These are phyloP conservation scores for Hartigia nigra DNA, from an alignment of 2,888 invertebrate genomes.

Conservation along the genomic window DNA sequence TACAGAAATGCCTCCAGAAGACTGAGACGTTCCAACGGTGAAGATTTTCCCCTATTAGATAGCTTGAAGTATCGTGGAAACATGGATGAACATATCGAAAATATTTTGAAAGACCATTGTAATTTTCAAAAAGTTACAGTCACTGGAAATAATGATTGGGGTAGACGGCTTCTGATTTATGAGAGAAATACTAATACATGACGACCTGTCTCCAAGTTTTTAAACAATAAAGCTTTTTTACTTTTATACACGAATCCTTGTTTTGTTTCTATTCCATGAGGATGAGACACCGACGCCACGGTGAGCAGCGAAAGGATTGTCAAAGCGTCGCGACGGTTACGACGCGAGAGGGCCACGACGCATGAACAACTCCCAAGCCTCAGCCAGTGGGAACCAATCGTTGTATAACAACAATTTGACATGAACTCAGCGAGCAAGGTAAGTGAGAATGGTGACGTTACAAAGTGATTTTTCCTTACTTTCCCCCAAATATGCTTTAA, in stretches of 20 bases:
- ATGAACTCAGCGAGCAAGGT: conserved; percentile 64
- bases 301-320: conserved; percentile 24
- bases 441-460: conserved; percentile 33
- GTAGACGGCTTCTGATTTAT: conserved; percentile 76
- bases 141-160: conserved; percentile 75
- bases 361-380: conserved; percentile 15
- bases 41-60: conserved; percentile 72
- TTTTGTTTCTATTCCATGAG: not conserved
- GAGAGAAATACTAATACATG: conserved; percentile 47
- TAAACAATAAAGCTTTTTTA: not conserved
- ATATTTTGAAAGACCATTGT: conserved; percentile 66
- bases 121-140: conserved; percentile 70
- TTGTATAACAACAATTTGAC: conserved; percentile 64
- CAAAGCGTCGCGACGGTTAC: conserved; percentile 8
- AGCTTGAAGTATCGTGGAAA: conserved; percentile 72
- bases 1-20: conserved; percentile 81
- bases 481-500: conserved; percentile 33
- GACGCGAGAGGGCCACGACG: conserved; percentile 40
- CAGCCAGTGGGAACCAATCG: conserved; percentile 65
- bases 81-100: conserved; percentile 73
- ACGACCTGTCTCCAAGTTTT: not conserved
- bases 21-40: conserved; percentile 72
- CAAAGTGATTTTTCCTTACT: conserved; percentile 15
- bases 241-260: not conserved
- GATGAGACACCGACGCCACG: not conserved